Conservation (phyloP, 2,113 vertebrate genomes). For the Motacilla tschutschensis region DNA sequence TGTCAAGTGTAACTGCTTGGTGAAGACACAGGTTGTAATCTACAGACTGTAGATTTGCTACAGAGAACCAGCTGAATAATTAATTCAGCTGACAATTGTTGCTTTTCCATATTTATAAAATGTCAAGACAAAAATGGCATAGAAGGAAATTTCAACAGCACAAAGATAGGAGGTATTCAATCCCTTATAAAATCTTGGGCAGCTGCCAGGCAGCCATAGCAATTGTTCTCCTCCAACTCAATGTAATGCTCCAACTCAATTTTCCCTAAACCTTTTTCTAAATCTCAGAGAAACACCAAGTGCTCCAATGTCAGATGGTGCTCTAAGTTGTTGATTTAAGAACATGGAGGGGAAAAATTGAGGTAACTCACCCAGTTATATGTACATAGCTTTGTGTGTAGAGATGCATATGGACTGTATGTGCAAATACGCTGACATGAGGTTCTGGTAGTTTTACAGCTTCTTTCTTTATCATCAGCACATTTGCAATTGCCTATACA, state of each 20-base stretch:
- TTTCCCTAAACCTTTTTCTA: neutral
- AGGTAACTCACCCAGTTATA: neutral
- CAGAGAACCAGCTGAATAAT: neutral
- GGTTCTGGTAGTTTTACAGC: neutral
- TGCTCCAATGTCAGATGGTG: neutral
- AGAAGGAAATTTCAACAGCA: neutral
- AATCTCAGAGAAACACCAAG: neutral
- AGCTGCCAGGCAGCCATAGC: neutral
- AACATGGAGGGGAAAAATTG: neutral
- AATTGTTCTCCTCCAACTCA: neutral
- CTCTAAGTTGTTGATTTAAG: neutral
- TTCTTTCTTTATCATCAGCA: neutral
- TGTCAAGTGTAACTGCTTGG: neutral
- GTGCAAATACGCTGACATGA: neutral
- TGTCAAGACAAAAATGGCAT: neutral
- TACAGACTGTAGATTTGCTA: neutral
- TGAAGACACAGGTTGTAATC: neutral
- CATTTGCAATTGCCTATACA: neutral
- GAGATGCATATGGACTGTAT: neutral
- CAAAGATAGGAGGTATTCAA: neutral
- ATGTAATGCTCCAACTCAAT: neutral
- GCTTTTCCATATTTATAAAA: neutral
- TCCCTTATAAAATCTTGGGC: neutral
- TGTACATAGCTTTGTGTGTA: neutral
- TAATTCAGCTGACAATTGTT: neutral